Conservation (phyloP, 2,888 invertebrate species). For the Cataglyphis cursor region DNA sequence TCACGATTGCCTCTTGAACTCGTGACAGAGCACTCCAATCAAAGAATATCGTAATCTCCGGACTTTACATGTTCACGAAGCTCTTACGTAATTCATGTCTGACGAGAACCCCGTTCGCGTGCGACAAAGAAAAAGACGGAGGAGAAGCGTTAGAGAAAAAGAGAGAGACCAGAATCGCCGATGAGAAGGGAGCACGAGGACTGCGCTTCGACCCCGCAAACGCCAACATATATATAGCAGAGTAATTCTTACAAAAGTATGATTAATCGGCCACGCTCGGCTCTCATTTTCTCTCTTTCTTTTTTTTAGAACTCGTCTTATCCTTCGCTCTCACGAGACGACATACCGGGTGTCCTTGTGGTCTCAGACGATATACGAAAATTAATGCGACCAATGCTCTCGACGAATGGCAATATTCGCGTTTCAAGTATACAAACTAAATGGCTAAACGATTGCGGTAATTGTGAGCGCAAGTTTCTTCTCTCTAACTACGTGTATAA, state of each 20-base stretch:
- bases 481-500: background rate
- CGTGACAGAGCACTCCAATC: slow-evolving; percentile 82
- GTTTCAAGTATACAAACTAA: background rate
- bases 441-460: slow-evolving; percentile 26
- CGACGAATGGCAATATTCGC: slow-evolving; percentile 26
- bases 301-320: slow-evolving; percentile 15
- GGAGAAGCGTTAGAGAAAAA: background rate
- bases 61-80: slow-evolving; percentile 72
- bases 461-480: background rate
- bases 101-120: slow-evolving; percentile 80
- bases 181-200: slow-evolving; percentile 45
- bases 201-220: slow-evolving; percentile 74
- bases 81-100: slow-evolving; percentile 84
- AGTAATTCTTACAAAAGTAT: slow-evolving; percentile 76
- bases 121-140: slow-evolving; percentile 64
- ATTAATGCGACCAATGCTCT: slow-evolving; percentile 56
- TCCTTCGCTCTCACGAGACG: slow-evolving; percentile 36
- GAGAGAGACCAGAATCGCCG: slow-evolving; percentile 17
- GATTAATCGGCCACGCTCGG: slow-evolving; percentile 74
- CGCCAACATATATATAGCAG: slow-evolving; percentile 68
- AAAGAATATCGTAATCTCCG: slow-evolving; percentile 83
- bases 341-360: slow-evolving; percentile 55
- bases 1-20: slow-evolving; percentile 71
- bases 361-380: slow-evolving; percentile 41
- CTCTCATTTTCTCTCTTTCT: slow-evolving; percentile 45